Base-by-base conservation (phyloP, 1,140 invertebrate species). In the Radopholus similis region DNA sequence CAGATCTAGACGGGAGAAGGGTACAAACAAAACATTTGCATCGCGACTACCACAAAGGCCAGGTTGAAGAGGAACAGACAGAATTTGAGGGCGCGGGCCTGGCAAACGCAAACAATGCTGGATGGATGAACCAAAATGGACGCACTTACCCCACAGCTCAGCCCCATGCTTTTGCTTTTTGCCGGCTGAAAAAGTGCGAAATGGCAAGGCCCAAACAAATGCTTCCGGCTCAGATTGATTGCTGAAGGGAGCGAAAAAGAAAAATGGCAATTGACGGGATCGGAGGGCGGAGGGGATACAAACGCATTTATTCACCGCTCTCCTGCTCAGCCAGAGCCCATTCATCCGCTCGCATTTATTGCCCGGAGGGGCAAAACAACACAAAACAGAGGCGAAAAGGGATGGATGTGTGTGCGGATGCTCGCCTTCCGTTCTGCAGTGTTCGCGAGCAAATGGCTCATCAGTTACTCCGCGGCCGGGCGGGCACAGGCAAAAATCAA, bases 61-160 rank as follows among this genome's bases (percentile, higher is more conserved):
- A 80, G 66, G 71, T 80, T 80, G 65, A 80, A 80, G 35, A 80
- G 60, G 57, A 81, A 81, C 37, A 80, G 71, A 55, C 62, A 80
- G 64, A 80, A 81, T 63, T 80, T 80, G 15, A 80, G 65, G 15
- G 74, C 66, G n/a, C 77, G 53, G 4, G 77, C 77, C 30, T 73
- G 64, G 64, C 76, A 78, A 56, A 56, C 60, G 9, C 30, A 42
- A 37, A 38, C 3, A 60, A 44, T 15, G n/a, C n/a, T n/a, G n/a
- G n/a, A n/a, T 42, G 18, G 35, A 57, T 37, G 26, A 2, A 44
- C 35, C n/a, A 13, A 32, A n/a, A 54, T 21, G 37, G 18, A 63
- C 44, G 70, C 67, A 40, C 15, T 78, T 23, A 56, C 66, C 35
- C 66, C 66, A 32, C 66, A 68, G 65, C 66, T 54, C 8, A 68